Base-by-base conservation (phyloP, 1,140 invertebrate genomes). In the Acromyrmex echinatior region DNA sequence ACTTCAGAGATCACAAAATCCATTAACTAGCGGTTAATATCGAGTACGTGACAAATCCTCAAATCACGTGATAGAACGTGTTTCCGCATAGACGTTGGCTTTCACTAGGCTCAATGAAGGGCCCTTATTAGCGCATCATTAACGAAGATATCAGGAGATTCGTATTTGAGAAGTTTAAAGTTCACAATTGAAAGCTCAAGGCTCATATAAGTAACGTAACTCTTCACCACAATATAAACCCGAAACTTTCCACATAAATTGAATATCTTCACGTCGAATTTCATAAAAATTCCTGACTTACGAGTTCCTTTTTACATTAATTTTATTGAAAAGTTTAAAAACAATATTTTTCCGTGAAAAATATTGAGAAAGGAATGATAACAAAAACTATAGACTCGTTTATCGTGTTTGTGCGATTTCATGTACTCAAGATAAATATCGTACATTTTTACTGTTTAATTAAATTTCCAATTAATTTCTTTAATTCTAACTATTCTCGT, bases 1-100 rank as follows among this genome's bases (percentile, higher is more conserved):
- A 88, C 79, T 71, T 81, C 4, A 35, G 49, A 73, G 39, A 86
- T 66, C 71, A 53, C 25, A 58, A 60, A 73, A 78, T 9, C 68
- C 53, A 79, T 79, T 89, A 88, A 68, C 58, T 21, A 51, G 21
- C 56, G 31, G 53, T 88, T 88, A 82, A 71, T 51, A 25, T 77
- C 4, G 45, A 60, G 62, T 85, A 85, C 79, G 78, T 85, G 74
- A 86, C 77, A n/a, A 86, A 63, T 63, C 45, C 51, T 45, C 73
- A 70, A 88, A 88, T 66, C 35, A 65, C 25, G 16, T 0, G 39
- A 56, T 14, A 77, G 65, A 18, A 28, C 49, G 62, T 45, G 76
- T 77, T 12, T 53, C 12, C 25, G 66, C 78, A 51, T 76, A 77
- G 51, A 87, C 25, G 62, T 31, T 58, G 14, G 60, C 51, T 73